Evolutionary conservation across 2,888 invertebrate species (phyloP).

Genomic region (Agrotis exclamationis): DNA sequence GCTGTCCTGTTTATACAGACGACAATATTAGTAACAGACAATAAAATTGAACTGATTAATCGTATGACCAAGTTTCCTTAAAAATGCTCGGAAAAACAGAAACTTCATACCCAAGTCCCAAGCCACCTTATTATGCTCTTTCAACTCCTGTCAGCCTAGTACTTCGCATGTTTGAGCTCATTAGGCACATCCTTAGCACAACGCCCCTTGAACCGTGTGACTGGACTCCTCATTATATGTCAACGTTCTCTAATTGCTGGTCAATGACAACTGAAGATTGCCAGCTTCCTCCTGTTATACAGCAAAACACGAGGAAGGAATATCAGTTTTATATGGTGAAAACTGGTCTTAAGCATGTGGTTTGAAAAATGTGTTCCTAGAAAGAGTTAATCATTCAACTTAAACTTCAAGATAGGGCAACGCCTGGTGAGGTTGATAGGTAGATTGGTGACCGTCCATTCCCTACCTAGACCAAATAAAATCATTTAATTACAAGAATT

Average conservation of each 20-base stretch:
- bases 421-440: too few relatives aligned
- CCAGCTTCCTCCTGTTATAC: slow-evolving; percentile 42
- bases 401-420: too few relatives aligned
- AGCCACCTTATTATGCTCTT: slow-evolving; percentile 32
- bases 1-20: too few relatives aligned
- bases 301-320: neutral
- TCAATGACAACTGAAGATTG: slow-evolving; percentile 52
- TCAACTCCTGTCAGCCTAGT: slow-evolving; percentile 26
- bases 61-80: too few relatives aligned
- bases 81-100: neutral
- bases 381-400: neutral
- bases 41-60: too few relatives aligned
- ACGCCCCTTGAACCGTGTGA: slow-evolving; percentile 59
- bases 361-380: slow-evolving; percentile 27
- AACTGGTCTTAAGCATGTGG: slow-evolving; percentile 10
- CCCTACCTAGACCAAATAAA: too few relatives aligned
- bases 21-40: too few relatives aligned
- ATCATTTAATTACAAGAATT: too few relatives aligned
- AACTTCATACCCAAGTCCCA: neutral
- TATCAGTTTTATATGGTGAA: slow-evolving; percentile 7
- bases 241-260: slow-evolving; percentile 49
- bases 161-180: slow-evolving; percentile 35
- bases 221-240: slow-evolving; percentile 47
- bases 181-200: slow-evolving; percentile 57
- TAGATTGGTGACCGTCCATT: too few relatives aligned